Percentiles rank a stretch among this genome's conserved stretches.
Conservation (phyloP, 30 jellyfish, hydroid and myxozoan species). For the Turritopsis dohrnii region DNA sequence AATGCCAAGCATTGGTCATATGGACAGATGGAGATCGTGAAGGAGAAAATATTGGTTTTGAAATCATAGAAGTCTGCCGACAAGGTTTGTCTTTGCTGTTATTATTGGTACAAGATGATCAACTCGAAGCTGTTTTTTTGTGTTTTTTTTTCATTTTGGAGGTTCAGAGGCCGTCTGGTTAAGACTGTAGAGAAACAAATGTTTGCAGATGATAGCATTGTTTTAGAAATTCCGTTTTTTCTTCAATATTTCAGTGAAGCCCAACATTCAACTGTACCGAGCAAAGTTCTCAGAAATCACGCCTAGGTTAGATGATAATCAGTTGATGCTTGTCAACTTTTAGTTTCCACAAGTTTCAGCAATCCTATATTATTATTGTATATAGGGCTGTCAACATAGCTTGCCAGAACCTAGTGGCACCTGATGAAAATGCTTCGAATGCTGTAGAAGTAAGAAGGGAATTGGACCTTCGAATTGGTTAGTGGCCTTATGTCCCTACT, state of each 20-base stretch:
- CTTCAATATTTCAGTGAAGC: conserved; percentile 45
- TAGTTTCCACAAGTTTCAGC: too few species aligned
- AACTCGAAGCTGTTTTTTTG: too few species aligned
- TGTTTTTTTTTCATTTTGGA: too few species aligned
- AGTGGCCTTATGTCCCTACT: too few species aligned
- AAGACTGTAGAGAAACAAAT: too few species aligned
- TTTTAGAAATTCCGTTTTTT: too few species aligned
- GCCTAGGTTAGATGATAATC: conserved; percentile 48
- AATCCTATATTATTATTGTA: background rate
- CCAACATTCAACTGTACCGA: conserved; percentile 56
- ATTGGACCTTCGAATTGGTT: conserved; percentile 89
- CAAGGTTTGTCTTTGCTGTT: conserved; percentile 38
- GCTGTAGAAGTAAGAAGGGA: conserved; percentile 97
- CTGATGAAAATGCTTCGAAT: conserved; percentile 53
- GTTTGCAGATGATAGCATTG: too few species aligned
- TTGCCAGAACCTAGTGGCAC: conserved; percentile 64
- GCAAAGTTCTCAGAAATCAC: conserved; percentile 93
- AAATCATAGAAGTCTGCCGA: conserved; percentile 82
- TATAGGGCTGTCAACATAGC: conserved; percentile 85
- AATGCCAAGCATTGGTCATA: conserved; percentile 66
- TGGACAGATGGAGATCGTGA: conserved; percentile 99
- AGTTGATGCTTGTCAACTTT: too few species aligned
- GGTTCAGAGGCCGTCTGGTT: too few species aligned
- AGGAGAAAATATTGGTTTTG: conserved; percentile 97
- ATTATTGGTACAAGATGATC: too few species aligned